These are phyloP conservation scores for Calliopum simillimum DNA, from an alignment of 2,888 invertebrate genomes.

Conservation along the genomic window DNA sequence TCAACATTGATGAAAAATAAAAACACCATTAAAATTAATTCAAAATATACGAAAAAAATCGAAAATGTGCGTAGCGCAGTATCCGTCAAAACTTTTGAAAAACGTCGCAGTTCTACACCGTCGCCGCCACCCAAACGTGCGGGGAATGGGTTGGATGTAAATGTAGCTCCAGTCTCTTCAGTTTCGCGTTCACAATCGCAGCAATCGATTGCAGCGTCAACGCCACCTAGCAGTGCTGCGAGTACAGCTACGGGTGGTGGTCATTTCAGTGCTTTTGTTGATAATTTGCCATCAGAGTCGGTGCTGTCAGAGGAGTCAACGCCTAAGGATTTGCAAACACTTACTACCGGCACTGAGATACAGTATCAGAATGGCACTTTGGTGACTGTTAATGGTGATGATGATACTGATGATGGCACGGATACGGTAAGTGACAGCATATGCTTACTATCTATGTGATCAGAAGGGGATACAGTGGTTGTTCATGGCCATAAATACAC, in stretches of 20 bases:
- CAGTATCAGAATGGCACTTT: constrained; percentile 31
- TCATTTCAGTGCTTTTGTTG: constrained; percentile 59
- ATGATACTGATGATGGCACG: constrained; percentile 58
- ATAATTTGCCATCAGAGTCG: constrained; percentile 62
- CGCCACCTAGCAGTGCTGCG: constrained; percentile 41
- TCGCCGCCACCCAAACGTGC: too few species aligned
- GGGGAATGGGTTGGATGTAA: too few species aligned
- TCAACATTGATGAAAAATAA: neutral
- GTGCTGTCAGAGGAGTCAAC: constrained; percentile 65
- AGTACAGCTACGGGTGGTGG: constrained; percentile 28
- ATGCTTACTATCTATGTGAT: too few species aligned
- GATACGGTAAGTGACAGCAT: constrained; percentile 52
- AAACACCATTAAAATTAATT: constrained; percentile 53
- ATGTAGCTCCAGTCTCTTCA: too few species aligned
- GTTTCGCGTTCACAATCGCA: neutral
- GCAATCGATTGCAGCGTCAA: neutral
- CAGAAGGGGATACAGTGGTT: too few species aligned
- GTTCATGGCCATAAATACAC: too few species aligned
- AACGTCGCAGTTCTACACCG: too few species aligned
- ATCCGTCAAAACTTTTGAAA: too few species aligned
- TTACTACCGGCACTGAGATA: constrained; percentile 42
- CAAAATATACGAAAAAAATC: constrained; percentile 54
- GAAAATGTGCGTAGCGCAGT: constrained; percentile 44
- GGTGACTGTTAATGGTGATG: constrained; percentile 52
- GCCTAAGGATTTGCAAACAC: constrained; percentile 58